Conservation (phyloP, 2,113 vertebrate species). For the Megaceryle torquata region DNA sequence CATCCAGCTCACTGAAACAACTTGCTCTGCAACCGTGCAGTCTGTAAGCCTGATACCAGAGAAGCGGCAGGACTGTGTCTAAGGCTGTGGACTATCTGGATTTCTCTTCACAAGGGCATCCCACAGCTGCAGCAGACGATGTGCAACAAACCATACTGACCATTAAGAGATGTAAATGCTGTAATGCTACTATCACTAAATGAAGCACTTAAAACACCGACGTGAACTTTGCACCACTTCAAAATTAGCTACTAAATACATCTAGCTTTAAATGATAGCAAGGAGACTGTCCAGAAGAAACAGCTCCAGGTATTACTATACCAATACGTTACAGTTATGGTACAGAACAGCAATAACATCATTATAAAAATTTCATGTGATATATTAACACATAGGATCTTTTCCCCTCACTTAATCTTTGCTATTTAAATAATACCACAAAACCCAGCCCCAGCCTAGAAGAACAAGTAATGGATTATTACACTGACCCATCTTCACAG, state of each 20-base stretch:
- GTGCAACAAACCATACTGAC: background rate
- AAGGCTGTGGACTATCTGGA: rapidly evolving
- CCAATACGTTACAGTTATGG: background rate
- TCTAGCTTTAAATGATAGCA: background rate
- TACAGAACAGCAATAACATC: background rate
- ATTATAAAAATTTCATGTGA: background rate
- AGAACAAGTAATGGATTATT: background rate
- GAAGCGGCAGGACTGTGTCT: background rate
- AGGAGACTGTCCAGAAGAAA: background rate
- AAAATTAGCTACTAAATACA: background rate
- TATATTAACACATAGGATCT: background rate
- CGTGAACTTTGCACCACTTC: background rate
- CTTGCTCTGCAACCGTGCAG: background rate
- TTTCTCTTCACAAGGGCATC: background rate
- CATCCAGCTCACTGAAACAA: background rate
- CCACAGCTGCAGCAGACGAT: background rate
- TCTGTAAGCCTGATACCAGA: rapidly evolving
- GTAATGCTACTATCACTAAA: background rate
- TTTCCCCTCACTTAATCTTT: background rate
- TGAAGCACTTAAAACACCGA: background rate
- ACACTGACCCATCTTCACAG: background rate
- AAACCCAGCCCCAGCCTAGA: background rate
- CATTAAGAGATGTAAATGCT: background rate
- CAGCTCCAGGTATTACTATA: background rate
- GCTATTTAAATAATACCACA: background rate